Evolutionary conservation across 2,888 invertebrate species (phyloP).

Genomic region (Agrypnus murinus): DNA sequence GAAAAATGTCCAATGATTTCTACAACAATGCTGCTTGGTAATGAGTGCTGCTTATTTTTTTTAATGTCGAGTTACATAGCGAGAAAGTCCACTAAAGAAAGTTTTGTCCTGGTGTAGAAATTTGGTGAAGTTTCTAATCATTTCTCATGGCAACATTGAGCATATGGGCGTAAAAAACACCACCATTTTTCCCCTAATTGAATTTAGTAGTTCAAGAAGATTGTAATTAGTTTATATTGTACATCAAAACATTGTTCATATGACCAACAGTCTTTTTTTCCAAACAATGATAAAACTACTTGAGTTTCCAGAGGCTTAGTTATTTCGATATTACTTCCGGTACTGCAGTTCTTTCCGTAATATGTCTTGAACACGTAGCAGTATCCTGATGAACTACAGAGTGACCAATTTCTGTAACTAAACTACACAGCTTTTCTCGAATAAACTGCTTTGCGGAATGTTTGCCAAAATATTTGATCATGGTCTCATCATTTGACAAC

Average conservation of each 20-base stretch:
- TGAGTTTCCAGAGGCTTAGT: slow-evolving; percentile 26
- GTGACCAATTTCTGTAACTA: slow-evolving; percentile 41
- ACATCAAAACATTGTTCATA: too few relatives aligned
- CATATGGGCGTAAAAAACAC: slow-evolving; percentile 19
- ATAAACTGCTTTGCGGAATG: slow-evolving; percentile 34
- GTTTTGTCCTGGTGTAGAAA: too few relatives aligned
- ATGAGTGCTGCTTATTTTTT: too few relatives aligned
- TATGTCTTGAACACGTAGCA: slow-evolving; percentile 40
- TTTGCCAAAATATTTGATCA: slow-evolving; percentile 17
- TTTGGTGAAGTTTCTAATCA: background rate
- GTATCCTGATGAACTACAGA: slow-evolving; percentile 38
- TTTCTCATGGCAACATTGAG: background rate
- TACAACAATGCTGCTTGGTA: too few relatives aligned
- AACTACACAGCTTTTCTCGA: too few relatives aligned
- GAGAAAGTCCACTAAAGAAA: background rate
- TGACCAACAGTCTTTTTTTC: too few relatives aligned
- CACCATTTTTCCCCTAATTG: slow-evolving; percentile 38
- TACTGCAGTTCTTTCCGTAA: slow-evolving; percentile 28
- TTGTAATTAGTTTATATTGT: slow-evolving; percentile 31
- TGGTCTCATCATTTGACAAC: slow-evolving; percentile 24
- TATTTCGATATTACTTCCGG: slow-evolving; percentile 25
- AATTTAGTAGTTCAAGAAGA: slow-evolving; percentile 32
- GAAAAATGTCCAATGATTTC: too few relatives aligned
- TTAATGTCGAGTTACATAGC: slow-evolving; percentile 7
- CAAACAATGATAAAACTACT: slow-evolving; percentile 33